Percentiles rank a stretch among this genome's conserved stretches.
phyloP scores from a whole-genome alignment of 2,888 invertebrate species.

The Tortricodes alternella region DNA sequence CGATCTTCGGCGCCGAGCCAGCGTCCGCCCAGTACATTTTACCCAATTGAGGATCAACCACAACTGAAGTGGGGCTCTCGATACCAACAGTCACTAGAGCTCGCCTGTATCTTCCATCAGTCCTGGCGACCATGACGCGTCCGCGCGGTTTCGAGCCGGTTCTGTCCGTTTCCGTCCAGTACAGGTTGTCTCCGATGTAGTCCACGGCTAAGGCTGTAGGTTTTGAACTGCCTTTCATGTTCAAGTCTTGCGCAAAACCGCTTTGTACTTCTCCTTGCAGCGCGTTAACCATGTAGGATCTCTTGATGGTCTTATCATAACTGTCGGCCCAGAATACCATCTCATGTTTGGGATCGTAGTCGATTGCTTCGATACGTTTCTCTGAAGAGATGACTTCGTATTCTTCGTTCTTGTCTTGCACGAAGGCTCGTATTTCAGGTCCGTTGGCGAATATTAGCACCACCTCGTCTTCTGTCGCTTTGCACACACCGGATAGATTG shows the following conservation, averaged over 20 bases:
- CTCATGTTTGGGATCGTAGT: conserved; percentile 91
- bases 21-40: conserved; percentile 97
- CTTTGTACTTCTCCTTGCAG: conserved; percentile 89
- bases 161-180: conserved; percentile 94
- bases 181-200: conserved; percentile 96
- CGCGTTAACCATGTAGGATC: conserved; percentile 94
- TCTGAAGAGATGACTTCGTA: conserved; percentile 91
- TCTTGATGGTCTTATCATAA: conserved; percentile 93
- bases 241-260: conserved; percentile 93
- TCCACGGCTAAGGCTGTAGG: conserved; percentile 96
- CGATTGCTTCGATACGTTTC: conserved; percentile 94
- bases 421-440: conserved; percentile 91
- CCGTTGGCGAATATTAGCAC: conserved; percentile 91
- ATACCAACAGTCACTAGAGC: conserved; percentile 90
- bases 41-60: conserved; percentile 92
- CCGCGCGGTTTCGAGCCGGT: conserved; percentile 89
- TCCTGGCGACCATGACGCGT: conserved; percentile 92
- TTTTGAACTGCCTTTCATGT: conserved; percentile 91
- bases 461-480: conserved; percentile 85
- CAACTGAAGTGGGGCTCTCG: conserved; percentile 94
- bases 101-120: conserved; percentile 94
- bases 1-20: conserved; percentile 95
- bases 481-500: conserved; percentile 91
- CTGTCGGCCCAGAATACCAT: conserved; percentile 98
- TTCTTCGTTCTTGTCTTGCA: conserved; percentile 86